Percentiles rank a stretch among this genome's conserved stretches.
Conservation (phyloP, 2,888 invertebrate genomes). For the Antitype chi region DNA sequence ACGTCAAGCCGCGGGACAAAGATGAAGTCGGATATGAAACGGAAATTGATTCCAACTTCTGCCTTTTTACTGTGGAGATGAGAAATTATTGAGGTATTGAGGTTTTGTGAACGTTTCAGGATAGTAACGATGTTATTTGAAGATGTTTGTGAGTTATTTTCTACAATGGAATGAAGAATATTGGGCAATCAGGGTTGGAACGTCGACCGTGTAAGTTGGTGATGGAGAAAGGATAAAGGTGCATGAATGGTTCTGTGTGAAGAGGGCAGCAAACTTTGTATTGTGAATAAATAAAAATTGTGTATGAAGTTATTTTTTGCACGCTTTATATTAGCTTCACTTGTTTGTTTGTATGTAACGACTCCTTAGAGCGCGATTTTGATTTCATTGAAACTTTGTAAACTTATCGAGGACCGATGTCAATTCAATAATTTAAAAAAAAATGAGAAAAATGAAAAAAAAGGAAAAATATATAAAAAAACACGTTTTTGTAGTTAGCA, state of each 20-base stretch:
- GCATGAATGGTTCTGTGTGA: not conserved
- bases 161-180: not conserved
- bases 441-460: too few species aligned
- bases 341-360: too few species aligned
- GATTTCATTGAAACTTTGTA: too few species aligned
- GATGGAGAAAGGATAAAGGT: not conserved
- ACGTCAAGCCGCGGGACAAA: constrained; percentile 25
- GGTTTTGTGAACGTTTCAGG: constrained; percentile 22
- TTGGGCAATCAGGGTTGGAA: not conserved
- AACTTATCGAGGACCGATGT: too few species aligned
- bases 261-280: not conserved
- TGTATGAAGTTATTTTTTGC: too few species aligned
- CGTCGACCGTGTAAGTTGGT: not conserved
- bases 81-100: constrained; percentile 59
- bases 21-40: constrained; percentile 56
- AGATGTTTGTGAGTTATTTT: constrained; percentile 7
- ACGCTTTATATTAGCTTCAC: too few species aligned
- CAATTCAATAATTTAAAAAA: too few species aligned
- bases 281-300: not conserved
- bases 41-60: constrained; percentile 62
- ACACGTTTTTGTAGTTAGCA: too few species aligned
- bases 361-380: too few species aligned
- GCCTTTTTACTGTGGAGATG: constrained; percentile 59
- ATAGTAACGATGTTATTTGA: constrained; percentile 25
- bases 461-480: too few species aligned